These are phyloP conservation scores for Drosophila simulans DNA, from an alignment of 1,140 invertebrate genomes.

Conservation along the genomic window DNA sequence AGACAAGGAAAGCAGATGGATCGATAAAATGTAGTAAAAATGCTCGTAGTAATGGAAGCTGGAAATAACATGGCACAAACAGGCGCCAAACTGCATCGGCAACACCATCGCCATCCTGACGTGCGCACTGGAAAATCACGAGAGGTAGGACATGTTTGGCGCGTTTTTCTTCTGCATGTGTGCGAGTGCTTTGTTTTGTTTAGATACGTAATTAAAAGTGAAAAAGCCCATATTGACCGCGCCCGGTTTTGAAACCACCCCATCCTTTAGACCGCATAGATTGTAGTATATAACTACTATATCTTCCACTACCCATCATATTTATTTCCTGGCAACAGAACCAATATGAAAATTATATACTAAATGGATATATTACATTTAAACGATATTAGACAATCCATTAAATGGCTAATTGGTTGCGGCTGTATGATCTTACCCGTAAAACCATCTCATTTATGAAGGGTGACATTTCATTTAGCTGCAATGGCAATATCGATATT, in stretches of 20 bases:
- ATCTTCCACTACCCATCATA: too few relatives aligned
- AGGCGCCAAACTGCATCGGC: constrained; percentile 17
- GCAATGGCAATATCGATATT: constrained; percentile 11
- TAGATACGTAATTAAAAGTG: constrained; percentile 38
- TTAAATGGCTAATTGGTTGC: too few relatives aligned
- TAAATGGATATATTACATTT: too few relatives aligned
- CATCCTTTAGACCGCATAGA: not conserved
- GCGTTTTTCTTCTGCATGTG: constrained; percentile 64
- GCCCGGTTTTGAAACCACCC: not conserved
- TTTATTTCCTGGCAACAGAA: too few relatives aligned
- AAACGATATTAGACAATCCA: too few relatives aligned
- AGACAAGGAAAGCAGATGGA: constrained; percentile 27
- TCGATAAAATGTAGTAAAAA: constrained; percentile 84
- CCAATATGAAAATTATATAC: too few relatives aligned
- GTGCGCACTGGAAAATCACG: constrained; percentile 79
- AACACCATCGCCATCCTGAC: constrained; percentile 35
- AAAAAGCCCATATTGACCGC: constrained; percentile 27
- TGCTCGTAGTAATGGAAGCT: constrained; percentile 81
- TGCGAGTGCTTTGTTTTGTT: constrained; percentile 38
- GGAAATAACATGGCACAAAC: constrained; percentile 47
- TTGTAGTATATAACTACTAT: too few relatives aligned
- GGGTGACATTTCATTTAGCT: too few relatives aligned
- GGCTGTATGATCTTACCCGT: too few relatives aligned
- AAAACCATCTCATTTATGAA: too few relatives aligned
- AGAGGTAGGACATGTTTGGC: constrained; percentile 84